A percentile compares a stretch with the other conserved stretches of the same genome.
Conservation (phyloP, 2,113 vertebrate genomes). For the Aptenodytes patagonicus region DNA sequence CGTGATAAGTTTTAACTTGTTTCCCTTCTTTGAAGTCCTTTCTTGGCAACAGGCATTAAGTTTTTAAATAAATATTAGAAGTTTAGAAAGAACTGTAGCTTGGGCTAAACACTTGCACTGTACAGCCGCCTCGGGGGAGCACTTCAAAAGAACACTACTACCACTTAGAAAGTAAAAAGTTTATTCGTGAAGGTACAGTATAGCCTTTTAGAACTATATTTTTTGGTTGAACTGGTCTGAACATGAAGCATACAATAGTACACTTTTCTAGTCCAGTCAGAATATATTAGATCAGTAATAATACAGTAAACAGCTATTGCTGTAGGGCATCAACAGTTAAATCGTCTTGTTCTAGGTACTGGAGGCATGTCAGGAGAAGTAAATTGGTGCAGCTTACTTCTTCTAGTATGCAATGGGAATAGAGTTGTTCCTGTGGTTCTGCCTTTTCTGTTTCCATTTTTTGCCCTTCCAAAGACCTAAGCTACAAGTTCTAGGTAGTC, state of each 20-base stretch:
- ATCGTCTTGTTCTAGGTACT: background rate
- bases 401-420: background rate
- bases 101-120: conserved; percentile 59
- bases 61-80: conserved; percentile 71
- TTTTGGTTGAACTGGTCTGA: conserved; percentile 29
- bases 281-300: background rate
- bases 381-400: background rate
- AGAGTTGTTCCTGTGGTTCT: background rate
- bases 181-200: conserved; percentile 53
- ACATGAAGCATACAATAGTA: background rate
- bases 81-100: conserved; percentile 62
- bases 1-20: conserved; percentile 59
- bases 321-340: background rate
- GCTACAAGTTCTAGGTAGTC: background rate
- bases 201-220: conserved; percentile 15
- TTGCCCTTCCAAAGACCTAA: background rate
- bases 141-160: conserved; percentile 68
- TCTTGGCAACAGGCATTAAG: conserved; percentile 63
- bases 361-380: background rate
- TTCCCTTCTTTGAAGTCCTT: conserved; percentile 68
- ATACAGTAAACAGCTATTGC: background rate
- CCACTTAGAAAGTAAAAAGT: conserved; percentile 62
- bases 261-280: background rate
- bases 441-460: background rate
- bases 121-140: conserved; percentile 61